phyloP scores from a whole-genome alignment of 92 coral and sea anemone species.

The Micromussa lordhowensis region DNA sequence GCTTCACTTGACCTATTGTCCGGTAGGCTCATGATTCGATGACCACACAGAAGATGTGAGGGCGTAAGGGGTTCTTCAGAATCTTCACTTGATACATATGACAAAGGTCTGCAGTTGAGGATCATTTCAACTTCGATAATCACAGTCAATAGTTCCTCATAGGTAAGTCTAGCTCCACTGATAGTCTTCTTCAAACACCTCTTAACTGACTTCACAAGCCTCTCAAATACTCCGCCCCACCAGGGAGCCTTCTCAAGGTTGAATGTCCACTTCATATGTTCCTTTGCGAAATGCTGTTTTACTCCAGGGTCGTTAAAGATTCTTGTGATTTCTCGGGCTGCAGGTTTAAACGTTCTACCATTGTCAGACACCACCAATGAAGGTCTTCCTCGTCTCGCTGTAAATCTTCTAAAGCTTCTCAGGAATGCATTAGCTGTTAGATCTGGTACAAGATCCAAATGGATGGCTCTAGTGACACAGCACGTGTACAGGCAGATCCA shows the following conservation, averaged over 20 bases:
- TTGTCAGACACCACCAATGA: constrained; percentile 7
- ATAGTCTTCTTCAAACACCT: constrained; percentile 60
- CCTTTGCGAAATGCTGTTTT: constrained; percentile 8
- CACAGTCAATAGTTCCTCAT: constrained; percentile 63
- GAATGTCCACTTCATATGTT: constrained; percentile 16
- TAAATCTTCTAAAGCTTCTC: constrained; percentile 23
- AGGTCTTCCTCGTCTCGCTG: neutral
- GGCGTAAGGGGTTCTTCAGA: constrained; percentile 71
- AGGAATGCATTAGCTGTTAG: neutral
- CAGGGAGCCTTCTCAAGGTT: constrained; percentile 37
- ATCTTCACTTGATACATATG: constrained; percentile 61
- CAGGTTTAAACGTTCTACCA: constrained; percentile 6
- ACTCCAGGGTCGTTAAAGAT: constrained; percentile 25
- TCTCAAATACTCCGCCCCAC: constrained; percentile 26
- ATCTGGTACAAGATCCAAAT: constrained; percentile 24
- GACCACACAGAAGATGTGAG: constrained; percentile 70
- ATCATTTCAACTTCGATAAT: constrained; percentile 53
- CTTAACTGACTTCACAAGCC: constrained; percentile 47
- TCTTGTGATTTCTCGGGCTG: constrained; percentile 18
- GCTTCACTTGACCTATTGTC: constrained; percentile 12
- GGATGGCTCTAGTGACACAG: neutral
- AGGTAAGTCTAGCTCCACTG: constrained; percentile 50
- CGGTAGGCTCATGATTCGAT: constrained; percentile 54
- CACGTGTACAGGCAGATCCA: constrained; percentile 32
- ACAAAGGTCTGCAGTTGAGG: constrained; percentile 64